Conservation (phyloP, 2,113 vertebrate species). For the Laticauda laticaudata region DNA sequence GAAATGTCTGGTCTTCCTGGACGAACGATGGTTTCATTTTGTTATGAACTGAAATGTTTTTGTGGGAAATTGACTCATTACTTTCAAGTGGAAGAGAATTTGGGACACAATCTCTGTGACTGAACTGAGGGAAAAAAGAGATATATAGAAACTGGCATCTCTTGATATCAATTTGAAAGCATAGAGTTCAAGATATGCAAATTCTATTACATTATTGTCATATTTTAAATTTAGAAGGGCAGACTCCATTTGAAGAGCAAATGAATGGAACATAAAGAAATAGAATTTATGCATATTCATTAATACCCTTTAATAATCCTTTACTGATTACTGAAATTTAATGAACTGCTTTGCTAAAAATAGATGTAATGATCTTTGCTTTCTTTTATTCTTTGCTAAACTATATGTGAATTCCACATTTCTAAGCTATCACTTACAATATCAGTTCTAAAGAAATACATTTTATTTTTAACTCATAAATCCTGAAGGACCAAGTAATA, state of each 20-base stretch:
- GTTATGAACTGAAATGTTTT: not conserved
- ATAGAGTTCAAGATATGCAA: not conserved
- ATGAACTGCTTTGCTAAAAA: not conserved
- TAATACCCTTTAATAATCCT: not conserved
- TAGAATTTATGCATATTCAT: not conserved
- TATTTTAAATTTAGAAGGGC: not conserved
- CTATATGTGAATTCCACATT: not conserved
- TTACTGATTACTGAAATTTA: not conserved
- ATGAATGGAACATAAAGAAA: not conserved
- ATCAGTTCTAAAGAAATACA: not conserved
- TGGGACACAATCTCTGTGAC: not conserved
- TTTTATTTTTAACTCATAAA: not conserved
- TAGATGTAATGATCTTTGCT: not conserved
- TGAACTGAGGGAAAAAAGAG: not conserved
- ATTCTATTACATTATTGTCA: not conserved
- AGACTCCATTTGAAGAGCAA: not conserved
- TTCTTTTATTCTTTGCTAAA: not conserved
- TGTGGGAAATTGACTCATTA: not conserved
- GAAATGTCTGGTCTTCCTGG: not conserved
- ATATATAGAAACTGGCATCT: not conserved
- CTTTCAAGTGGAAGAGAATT: not conserved
- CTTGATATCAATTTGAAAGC: not conserved
- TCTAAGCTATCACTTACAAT: not conserved
- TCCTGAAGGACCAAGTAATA: not conserved
- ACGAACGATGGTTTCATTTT: not conserved